Conservation (phyloP, 2,797 vertebrate genomes). For the Hypotaenidia philippensis region DNA sequence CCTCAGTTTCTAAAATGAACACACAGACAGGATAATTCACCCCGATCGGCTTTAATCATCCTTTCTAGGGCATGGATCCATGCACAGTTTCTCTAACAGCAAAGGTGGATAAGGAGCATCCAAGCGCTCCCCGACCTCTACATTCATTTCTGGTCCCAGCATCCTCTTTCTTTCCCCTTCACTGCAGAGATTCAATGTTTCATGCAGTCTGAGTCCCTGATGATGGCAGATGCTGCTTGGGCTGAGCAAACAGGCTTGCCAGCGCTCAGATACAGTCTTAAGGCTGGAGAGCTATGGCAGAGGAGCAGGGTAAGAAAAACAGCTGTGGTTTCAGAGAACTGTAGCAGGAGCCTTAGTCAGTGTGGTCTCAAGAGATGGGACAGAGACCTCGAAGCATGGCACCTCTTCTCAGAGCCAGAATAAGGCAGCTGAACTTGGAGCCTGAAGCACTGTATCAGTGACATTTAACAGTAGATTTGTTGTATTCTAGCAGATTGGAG, state of each 20-base stretch:
- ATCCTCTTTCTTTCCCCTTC: neutral
- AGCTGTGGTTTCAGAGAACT: neutral
- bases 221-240: neutral
- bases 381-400: fast-evolving
- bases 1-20: neutral
- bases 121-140: fast-evolving
- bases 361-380: neutral
- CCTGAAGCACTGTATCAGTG: fast-evolving
- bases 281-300: neutral
- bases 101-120: neutral
- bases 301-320: neutral
- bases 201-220: fast-evolving
- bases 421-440: neutral
- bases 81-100: neutral
- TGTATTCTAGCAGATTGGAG: neutral
- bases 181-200: neutral
- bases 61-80: neutral
- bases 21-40: neutral
- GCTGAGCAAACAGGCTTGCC: neutral
- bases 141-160: neutral
- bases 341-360: neutral
- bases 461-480: neutral
- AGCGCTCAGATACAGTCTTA: fast-evolving
- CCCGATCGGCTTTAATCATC: neutral
- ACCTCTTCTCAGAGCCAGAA: neutral